These are phyloP conservation scores for Geotrupes spiniger DNA, from an alignment of 2,888 invertebrate species.

Conservation along the genomic window DNA sequence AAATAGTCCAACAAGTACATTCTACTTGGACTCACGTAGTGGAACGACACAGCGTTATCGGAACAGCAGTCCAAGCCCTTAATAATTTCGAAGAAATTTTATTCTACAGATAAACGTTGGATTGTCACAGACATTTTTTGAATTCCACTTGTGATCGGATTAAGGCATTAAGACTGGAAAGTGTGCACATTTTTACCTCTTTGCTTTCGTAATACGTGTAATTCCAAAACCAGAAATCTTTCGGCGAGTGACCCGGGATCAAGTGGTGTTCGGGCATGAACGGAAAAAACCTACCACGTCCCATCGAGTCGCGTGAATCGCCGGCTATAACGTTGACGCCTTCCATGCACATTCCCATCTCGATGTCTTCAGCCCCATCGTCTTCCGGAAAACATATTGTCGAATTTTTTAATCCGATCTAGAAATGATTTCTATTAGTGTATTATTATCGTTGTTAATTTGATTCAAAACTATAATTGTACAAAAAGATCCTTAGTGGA, in stretches of 20 bases:
- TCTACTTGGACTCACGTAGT: conserved; percentile 82
- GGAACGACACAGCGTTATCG: conserved; percentile 91
- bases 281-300: conserved; percentile 89
- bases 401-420: conserved; percentile 65
- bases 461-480: too few species aligned
- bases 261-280: conserved; percentile 91
- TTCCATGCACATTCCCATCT: conserved; percentile 86
- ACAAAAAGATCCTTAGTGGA: too few species aligned
- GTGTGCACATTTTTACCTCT: too few species aligned
- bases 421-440: too few species aligned
- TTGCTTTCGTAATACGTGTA: conserved; percentile 90
- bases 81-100: conserved; percentile 27
- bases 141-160: too few species aligned
- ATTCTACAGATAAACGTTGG: too few species aligned
- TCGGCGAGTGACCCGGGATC: conserved; percentile 79
- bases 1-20: conserved; percentile 95
- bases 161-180: too few species aligned
- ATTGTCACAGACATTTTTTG: too few species aligned
- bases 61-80: conserved; percentile 89
- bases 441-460: too few species aligned
- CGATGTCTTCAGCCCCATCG: conserved; percentile 86
- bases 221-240: conserved; percentile 88
- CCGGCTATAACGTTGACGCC: conserved; percentile 82
- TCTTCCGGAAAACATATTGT: conserved; percentile 66
- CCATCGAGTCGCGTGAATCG: conserved; percentile 80